Evolutionary conservation across 2,888 invertebrate genomes (phyloP), one percentile per base, ranked within the genome.

Genomic region (Lepidochitona cinerea): DNA sequence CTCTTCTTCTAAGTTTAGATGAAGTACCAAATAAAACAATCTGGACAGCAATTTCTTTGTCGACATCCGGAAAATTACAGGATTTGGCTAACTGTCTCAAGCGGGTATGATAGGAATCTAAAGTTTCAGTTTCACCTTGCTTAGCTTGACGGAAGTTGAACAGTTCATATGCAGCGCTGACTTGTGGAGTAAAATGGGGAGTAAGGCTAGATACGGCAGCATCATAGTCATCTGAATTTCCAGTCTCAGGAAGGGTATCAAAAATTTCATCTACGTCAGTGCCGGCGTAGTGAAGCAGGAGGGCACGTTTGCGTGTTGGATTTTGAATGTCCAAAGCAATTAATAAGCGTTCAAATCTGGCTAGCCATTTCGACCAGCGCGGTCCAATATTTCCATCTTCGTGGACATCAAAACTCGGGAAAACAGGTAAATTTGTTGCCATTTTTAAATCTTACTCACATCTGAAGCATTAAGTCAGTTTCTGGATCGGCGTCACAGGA

Each of bases 301-400:
- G 35, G 5, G 37, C 71, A 53, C 71, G 59, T 32, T 71, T 71
- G 3, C 64, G 54, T 29, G 36, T 64, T 4, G 18, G 33, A 33
- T 71, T 32, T 12, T 59, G 6, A 32, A 71, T 59, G 37, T 49
- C 64, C 23, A 71, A n/a, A 18, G 41, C 71, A n/a, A 49, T 64
- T 23, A 37, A 26, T n/a, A 71, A 49, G n/a, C 71, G 59, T 37
- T 71, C 71, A 71, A 71, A 71, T 26, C 64, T n/a, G 14, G 37
- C n/a, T 18, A 64, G 33, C 71, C 71, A 71, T 59, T 64, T 70
- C 1, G 37, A 18, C 54, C 70, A 70, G 14, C 65, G 37, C n/a
- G 37, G 37, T 9, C 64, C 71, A 36, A 35, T 37, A 23, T 64
- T 59, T 7, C 49, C 36, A 18, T 53, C 37, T 29, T 14, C 3